Conservation (phyloP, 2,113 vertebrate genomes). For the Nestor notabilis region DNA sequence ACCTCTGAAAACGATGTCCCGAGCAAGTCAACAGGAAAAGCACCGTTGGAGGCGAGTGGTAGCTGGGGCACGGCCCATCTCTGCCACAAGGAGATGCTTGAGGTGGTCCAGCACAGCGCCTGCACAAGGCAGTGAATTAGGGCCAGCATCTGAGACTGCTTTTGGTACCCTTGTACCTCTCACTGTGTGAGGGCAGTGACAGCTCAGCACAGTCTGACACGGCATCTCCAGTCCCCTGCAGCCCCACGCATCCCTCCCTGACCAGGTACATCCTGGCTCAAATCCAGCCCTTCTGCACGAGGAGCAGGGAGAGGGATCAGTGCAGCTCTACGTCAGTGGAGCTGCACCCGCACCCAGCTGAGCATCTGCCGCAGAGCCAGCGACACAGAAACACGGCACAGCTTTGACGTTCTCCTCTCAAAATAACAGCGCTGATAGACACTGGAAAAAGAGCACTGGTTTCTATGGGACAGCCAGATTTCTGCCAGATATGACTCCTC, state of each 20-base stretch:
- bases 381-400: background rate
- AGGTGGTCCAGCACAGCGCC: background rate
- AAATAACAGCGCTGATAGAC: background rate
- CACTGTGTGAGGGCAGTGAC: background rate
- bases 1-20: background rate
- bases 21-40: background rate
- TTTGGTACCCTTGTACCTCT: background rate
- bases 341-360: background rate
- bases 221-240: background rate
- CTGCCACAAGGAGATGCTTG: background rate
- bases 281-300: background rate
- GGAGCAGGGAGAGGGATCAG: background rate
- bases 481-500: background rate
- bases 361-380: background rate
- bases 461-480: background rate
- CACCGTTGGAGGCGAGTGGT: fast-evolving
- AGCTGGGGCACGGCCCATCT: background rate
- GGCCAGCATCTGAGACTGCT: background rate
- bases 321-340: fast-evolving
- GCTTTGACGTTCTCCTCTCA: background rate
- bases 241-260: fast-evolving
- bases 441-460: background rate
- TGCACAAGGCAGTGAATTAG: background rate
- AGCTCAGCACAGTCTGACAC: background rate
- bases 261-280: background rate